Conservation (phyloP, 2,113 vertebrate species). For the Henicopernis longicauda region DNA sequence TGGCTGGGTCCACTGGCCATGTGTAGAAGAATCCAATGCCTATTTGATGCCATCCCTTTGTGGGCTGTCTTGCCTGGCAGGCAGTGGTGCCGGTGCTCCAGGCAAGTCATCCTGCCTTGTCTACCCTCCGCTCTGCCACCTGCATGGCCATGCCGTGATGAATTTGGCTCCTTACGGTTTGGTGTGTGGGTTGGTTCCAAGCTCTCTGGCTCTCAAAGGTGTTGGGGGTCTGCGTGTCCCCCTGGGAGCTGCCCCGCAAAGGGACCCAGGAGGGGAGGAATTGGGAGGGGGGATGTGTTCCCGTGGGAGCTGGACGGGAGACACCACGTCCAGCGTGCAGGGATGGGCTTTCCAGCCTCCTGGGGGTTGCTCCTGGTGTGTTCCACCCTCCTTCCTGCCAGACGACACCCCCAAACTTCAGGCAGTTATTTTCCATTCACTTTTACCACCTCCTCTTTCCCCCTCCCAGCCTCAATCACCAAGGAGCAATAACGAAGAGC, state of each 20-base stretch:
- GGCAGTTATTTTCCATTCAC: neutral
- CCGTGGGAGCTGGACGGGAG: neutral
- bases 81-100: neutral
- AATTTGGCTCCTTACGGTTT: rapidly evolving
- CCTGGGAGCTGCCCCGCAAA: neutral
- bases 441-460: neutral
- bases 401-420: neutral
- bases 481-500: neutral
- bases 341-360: neutral
- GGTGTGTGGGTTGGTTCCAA: rapidly evolving
- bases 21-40: neutral
- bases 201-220: neutral
- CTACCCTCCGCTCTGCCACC: neutral
- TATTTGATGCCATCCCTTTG: neutral
- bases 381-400: neutral
- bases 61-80: neutral
- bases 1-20: rapidly evolving
- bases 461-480: neutral
- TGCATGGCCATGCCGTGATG: rapidly evolving
- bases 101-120: neutral
- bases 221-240: neutral
- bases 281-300: rapidly evolving
- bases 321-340: rapidly evolving
- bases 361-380: rapidly evolving
- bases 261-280: neutral